A percentile compares a stretch with the other conserved stretches of the same genome.
Conservation (phyloP, 2,113 vertebrate species). For the Anseranas semipalmata region DNA sequence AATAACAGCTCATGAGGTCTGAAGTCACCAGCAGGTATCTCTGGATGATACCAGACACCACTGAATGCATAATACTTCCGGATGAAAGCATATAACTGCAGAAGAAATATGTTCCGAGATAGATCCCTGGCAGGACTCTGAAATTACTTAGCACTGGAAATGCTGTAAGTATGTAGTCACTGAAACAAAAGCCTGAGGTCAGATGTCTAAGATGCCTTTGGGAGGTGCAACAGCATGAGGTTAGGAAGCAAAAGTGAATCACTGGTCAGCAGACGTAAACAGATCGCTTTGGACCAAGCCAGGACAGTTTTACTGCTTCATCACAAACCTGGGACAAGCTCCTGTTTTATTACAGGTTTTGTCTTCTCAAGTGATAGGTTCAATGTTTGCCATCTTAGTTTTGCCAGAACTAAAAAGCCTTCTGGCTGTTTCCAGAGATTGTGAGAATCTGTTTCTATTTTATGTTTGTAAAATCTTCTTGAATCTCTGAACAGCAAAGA, state of each 20-base stretch:
- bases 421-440: neutral
- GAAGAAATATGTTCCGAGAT: conserved; percentile 62
- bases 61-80: conserved; percentile 58
- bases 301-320: neutral
- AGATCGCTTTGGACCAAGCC: neutral
- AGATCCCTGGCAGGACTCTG: conserved; percentile 57
- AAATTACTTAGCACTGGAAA: conserved; percentile 53
- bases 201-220: conserved; percentile 54
- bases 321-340: neutral
- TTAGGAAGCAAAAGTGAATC: conserved; percentile 61
- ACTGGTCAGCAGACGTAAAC: conserved; percentile 44
- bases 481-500: neutral
- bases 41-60: conserved; percentile 39
- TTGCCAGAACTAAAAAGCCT: neutral
- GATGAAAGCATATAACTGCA: conserved; percentile 49
- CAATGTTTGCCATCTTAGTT: neutral
- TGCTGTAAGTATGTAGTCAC: conserved; percentile 26
- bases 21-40: conserved; percentile 49
- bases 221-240: conserved; percentile 43
- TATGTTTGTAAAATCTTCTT: neutral
- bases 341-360: neutral
- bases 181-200: conserved; percentile 64
- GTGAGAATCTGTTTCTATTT: neutral
- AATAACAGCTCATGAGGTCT: conserved; percentile 36
- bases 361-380: neutral